phyloP scores from a whole-genome alignment of 2,797 vertebrate genomes.

The Poeciliopsis gracilis region DNA sequence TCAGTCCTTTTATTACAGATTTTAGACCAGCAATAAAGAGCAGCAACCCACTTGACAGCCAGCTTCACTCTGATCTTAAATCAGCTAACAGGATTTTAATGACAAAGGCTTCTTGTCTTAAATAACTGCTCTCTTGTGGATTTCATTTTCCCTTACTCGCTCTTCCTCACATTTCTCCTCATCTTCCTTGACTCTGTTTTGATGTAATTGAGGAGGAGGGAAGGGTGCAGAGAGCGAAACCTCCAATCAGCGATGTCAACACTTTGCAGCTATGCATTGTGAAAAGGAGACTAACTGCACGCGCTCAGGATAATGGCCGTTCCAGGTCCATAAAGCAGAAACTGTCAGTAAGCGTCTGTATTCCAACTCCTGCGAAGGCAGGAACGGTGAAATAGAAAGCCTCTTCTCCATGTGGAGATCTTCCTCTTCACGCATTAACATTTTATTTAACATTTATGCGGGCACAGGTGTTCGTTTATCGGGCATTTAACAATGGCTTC shows the following conservation, averaged over 20 bases:
- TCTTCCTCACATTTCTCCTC: constrained; percentile 4
- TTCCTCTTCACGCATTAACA: constrained; percentile 47
- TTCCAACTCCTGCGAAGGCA: background rate
- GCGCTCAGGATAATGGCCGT: constrained; percentile 29
- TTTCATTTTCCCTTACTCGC: constrained; percentile 52
- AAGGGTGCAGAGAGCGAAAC: constrained; percentile 57
- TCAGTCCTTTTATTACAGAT: constrained; percentile 36
- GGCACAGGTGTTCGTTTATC: constrained; percentile 66
- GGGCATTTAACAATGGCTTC: constrained; percentile 45
- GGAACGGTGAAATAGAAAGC: constrained; percentile 7
- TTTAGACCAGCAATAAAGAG: constrained; percentile 42
- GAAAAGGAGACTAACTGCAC: constrained; percentile 21
- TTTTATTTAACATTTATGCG: constrained; percentile 57
- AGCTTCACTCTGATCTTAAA: constrained; percentile 47
- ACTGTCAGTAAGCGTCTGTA: constrained; percentile 1
- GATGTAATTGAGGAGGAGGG: constrained; percentile 57
- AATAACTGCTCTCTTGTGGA: constrained; percentile 44
- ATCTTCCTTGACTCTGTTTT: constrained; percentile 41
- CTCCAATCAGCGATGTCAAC: constrained; percentile 65
- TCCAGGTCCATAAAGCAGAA: constrained; percentile 24
- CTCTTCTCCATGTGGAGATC: constrained; percentile 16
- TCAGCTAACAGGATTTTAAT: constrained; percentile 55
- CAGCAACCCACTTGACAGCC: constrained; percentile 39
- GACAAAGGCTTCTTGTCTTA: constrained; percentile 38
- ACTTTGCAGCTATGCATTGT: constrained; percentile 38